Evolutionary conservation across 2,113 vertebrate genomes (phyloP), one percentile per base, ranked within the genome.

Genomic region (Anas platyrhynchos): DNA sequence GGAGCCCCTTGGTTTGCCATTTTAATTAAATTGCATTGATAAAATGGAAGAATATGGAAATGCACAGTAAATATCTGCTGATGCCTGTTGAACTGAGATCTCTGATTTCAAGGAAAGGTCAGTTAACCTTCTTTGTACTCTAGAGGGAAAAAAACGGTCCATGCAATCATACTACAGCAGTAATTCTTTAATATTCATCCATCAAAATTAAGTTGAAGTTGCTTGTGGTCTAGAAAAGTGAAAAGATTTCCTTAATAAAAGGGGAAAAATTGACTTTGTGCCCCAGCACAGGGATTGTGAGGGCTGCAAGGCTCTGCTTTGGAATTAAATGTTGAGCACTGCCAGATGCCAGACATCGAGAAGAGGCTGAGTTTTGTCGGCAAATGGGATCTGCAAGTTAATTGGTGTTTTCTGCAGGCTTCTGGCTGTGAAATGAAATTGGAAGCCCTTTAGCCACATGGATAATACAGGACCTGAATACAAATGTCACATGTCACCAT

Each of bases 351-450:
- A 98, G 97, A 95, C 95, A 93, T 89, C 13, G 93, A 88, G 97
- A 97, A 97, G 96, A 97, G 94, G 85, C 97, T 97, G 95, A 97
- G 91, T 98, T 98, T 98, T 97, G 97, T 98, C 4, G 17, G 97
- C 95, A 98, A 98, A 98, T 98, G 97, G 96, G 93, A 98, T 98
- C 97, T 98, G 97, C 96, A 97, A 98, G 97, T 98, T 98, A 98
- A 98, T 98, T 98, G 98, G 96, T 98, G 96, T 98, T 98, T 98
- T 98, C 97, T 98, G 92, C 91, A 94, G 95, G 97, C 94, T 97
- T 97, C 98, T 98, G 98, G 95, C 97, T 98, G 98, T 97, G 97
- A 98, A 98, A 98, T 98, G 97, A 98, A 98, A 98, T 98, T 98
- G 97, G 97, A 98, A 98, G 97, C 97, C 97, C 97, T 98, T 98